Evolutionary conservation across 2,797 vertebrate genomes (phyloP), one percentile per base, ranked within the genome.

Genomic region (Xyrichtys novacula): DNA sequence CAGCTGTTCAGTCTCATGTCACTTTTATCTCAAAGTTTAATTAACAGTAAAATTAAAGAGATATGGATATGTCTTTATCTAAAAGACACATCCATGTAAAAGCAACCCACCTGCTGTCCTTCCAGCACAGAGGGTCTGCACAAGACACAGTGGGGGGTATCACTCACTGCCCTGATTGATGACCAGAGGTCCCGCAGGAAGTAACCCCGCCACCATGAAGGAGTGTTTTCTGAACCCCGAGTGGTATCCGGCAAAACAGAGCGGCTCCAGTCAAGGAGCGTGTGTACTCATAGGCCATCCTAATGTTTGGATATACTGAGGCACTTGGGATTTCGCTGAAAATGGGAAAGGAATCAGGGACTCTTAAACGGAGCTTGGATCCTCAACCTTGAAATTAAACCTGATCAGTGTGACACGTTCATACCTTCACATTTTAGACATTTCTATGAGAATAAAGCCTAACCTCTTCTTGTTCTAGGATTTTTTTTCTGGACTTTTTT

Each of bases 201-300:
- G 85, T 92, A 89, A 91, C 91, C 90, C 87, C 88, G 46, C 91
- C 92, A 93, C 91, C 91, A 90, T 90, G 92, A 93, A 93, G 91
- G 88, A 89, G 86, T 92, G 88, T 91, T 93, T 92, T 92, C 85
- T 85, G 85, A 91, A 91, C 89, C 89, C 89, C 88, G 85, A 91
- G 92, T 89, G 89, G 91, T 90, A 92, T 92, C 92, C 89, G 88
- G 90, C 68, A 94, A 93, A 93, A 92, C 90, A 92, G 86, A 88
- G 54, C 22, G 77, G 85, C 83, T 87, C 82, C 83, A 87, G 90
- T 76, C 73, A 80, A 71, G 86, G 78, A 90, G 85, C 83, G 43
- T 69, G 83, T 89, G 83, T 74, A 88, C 85, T 88, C 83, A 84
- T 81, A 87, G 77, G 87, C 85, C 89, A 81, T 88, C 78, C 78